phyloP scores from a whole-genome alignment of 2,797 vertebrate genomes.

The Streptopelia turtur region DNA sequence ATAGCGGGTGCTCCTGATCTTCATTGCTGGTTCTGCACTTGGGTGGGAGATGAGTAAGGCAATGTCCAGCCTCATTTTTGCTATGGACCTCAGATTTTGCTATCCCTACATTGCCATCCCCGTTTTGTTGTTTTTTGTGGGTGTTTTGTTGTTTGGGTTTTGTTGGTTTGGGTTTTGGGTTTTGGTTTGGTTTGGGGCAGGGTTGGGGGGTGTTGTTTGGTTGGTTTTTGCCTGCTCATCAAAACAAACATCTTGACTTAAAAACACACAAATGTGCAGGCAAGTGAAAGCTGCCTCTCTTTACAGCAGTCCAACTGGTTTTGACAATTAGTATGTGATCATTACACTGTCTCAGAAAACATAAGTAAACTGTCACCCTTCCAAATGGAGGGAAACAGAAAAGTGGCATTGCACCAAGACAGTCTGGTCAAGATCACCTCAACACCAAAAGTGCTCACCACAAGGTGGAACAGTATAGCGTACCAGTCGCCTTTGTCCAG shows the following conservation, averaged over 20 bases:
- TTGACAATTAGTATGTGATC: background rate
- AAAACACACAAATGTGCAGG: background rate
- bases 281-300: background rate
- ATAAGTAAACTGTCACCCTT: background rate
- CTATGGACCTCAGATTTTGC: background rate
- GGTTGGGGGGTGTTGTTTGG: no score
- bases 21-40: background rate
- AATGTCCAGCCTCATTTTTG: background rate
- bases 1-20: background rate
- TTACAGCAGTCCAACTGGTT: background rate
- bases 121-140: background rate
- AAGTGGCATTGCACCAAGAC: fast-evolving
- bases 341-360: background rate
- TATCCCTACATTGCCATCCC: background rate
- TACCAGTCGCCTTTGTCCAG: background rate
- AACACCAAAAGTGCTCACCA: fast-evolving
- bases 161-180: no score
- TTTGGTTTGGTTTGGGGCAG: no score
- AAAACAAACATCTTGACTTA: background rate
- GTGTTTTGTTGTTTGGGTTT: no score
- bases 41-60: background rate
- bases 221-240: background rate
- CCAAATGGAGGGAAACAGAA: background rate
- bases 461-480: background rate
- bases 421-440: background rate